phyloP scores from a whole-genome alignment of 2,888 invertebrate genomes.

The Diachrysia chrysitis region DNA sequence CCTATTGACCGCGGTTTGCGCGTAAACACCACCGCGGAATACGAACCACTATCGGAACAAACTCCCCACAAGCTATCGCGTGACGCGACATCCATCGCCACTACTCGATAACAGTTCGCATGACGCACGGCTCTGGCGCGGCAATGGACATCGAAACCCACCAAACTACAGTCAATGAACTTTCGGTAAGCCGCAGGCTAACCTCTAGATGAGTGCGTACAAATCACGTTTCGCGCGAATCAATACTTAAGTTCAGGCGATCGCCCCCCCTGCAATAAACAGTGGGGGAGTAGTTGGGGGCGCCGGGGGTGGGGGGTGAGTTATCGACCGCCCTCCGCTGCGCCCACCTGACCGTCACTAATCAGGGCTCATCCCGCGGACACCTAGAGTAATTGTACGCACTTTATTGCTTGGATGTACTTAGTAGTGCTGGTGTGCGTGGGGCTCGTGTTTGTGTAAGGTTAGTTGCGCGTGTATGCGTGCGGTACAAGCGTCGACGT shows the following conservation, averaged over 20 bases:
- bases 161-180: conserved; percentile 67
- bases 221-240: conserved; percentile 90
- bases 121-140: conserved; percentile 12
- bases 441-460: conserved; percentile 45
- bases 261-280: conserved; percentile 87
- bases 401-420: conserved; percentile 74
- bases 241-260: conserved; percentile 89
- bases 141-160: conserved; percentile 65
- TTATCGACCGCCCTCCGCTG: conserved; percentile 77
- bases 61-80: conserved; percentile 45
- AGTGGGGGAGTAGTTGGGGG: conserved; percentile 81
- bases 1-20: conserved; percentile 87
- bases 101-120: conserved; percentile 7
- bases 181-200: conserved; percentile 78
- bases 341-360: conserved; percentile 88
- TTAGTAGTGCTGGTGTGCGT: conserved; percentile 58
- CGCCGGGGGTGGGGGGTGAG: conserved; percentile 70
- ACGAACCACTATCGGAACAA: conserved; percentile 51
- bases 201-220: conserved; percentile 89
- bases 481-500: conserved; percentile 56
- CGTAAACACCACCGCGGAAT: conserved; percentile 82
- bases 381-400: conserved; percentile 87
- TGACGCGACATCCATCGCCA: conserved; percentile 59
- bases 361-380: conserved; percentile 89
- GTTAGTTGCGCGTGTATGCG: conserved; percentile 52